A percentile compares a stretch with the other conserved stretches of the same genome.
phyloP scores from a whole-genome alignment of 2,797 vertebrate species.

The Sebastes diploproa region DNA sequence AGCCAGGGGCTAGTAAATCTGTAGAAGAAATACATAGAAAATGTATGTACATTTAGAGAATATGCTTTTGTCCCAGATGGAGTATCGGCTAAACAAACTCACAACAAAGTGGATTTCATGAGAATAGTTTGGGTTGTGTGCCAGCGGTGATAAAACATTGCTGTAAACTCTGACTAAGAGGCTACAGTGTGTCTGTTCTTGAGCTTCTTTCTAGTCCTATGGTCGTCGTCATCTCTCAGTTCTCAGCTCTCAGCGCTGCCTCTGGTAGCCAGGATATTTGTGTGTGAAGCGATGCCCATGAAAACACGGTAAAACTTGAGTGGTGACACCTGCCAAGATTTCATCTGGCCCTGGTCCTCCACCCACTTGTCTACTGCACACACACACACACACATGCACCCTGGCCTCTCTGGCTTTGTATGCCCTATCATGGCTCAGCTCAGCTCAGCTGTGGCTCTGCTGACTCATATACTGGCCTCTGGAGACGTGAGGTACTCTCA shows the following conservation, averaged over 20 bases:
- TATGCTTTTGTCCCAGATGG: conserved; percentile 48
- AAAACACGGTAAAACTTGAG: conserved; percentile 78
- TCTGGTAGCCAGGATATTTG: conserved; percentile 75
- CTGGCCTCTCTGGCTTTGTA: conserved; percentile 42
- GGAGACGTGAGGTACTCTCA: conserved; percentile 62
- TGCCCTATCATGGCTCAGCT: conserved; percentile 57
- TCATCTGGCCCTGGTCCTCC: conserved; percentile 68
- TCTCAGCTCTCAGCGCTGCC: conserved; percentile 74
- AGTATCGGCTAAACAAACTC: conserved; percentile 69
- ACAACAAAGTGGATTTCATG: conserved; percentile 65
- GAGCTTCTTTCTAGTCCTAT: conserved; percentile 52
- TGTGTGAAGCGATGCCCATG: conserved; percentile 79
- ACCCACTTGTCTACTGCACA: conserved; percentile 61
- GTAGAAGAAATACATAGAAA: conserved; percentile 35
- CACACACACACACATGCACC: conserved; percentile 19
- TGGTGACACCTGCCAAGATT: conserved; percentile 79
- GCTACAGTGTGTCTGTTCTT: conserved; percentile 51
- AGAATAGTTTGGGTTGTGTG: conserved; percentile 44
- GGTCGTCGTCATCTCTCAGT: conserved; percentile 66
- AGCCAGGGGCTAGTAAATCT: conserved; percentile 40
- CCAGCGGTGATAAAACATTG: conserved; percentile 60
- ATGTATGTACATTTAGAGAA: conserved; percentile 33
- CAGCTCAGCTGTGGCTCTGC: conserved; percentile 69
- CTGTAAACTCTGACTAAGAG: conserved; percentile 65
- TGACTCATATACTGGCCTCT: conserved; percentile 73